Conservation (phyloP, 2,888 invertebrate species). For the Diarsia mendica region DNA sequence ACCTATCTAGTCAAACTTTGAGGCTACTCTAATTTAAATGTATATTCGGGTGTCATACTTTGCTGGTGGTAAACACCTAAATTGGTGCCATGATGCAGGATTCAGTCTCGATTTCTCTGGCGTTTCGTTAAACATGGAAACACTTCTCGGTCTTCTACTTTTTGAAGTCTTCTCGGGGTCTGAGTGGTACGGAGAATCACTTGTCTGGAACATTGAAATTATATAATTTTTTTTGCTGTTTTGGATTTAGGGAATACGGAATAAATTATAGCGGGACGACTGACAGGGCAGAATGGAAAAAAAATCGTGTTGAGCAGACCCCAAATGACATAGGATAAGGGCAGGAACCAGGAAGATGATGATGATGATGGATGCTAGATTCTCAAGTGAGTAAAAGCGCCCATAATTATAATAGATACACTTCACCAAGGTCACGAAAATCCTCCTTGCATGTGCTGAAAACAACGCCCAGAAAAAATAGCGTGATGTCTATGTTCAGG, state of each 20-base stretch:
- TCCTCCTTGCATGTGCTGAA: conserved; percentile 11
- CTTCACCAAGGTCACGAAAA: conserved; percentile 5
- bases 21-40: conserved; percentile 18
- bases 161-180: conserved; percentile 83
- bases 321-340: no score
- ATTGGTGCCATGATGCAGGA: conserved; percentile 89
- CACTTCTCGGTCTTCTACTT: conserved; percentile 84
- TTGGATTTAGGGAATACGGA: no score
- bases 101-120: conserved; percentile 83
- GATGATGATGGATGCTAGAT: no score
- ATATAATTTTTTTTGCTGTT: not conserved
- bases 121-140: conserved; percentile 86
- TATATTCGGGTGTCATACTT: conserved; percentile 76
- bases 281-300: no score
- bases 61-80: conserved; percentile 84
- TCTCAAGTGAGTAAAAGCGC: not conserved
- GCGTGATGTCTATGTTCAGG: conserved; percentile 14
- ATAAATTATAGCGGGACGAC: no score
- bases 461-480: conserved; percentile 12
- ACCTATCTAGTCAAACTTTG: not conserved
- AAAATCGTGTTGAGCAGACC: no score
- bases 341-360: no score
- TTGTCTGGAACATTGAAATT: conserved; percentile 77
- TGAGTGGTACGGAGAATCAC: conserved; percentile 87
- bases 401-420: not conserved